Base-by-base conservation (phyloP, 2,113 vertebrate species). In the Lucifuga dentata region DNA sequence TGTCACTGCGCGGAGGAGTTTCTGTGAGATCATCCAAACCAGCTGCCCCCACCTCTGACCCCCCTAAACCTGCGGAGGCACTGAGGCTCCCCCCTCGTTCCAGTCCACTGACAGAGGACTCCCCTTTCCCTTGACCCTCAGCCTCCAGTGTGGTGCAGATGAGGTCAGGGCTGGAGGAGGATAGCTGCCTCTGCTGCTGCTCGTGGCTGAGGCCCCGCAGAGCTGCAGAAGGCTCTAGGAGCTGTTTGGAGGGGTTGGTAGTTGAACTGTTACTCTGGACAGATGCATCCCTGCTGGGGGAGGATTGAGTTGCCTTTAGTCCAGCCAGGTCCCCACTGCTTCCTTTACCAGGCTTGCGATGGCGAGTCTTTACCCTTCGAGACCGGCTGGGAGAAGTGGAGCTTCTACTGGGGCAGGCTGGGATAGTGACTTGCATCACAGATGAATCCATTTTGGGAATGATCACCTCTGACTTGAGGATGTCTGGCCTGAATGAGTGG, bases 391-490 rank as follows among this genome's bases (percentile, higher is more conserved):
- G 96, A 2, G 95, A 97, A 0, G 96, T 95, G 70, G 96, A 94
- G 11, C 91, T 92, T 74, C 95, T 94, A 85, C 94, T 95, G 40
- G 91, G 80, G 80, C 95, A 96, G 16, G 94, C 89, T 0, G 96
- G 95, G 64, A 96, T 94, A 12, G 96, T 94, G 43, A 97, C 95
- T 85, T 96, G 95, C 63, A 93, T 94, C 84, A 96, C 90, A 36
- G 94, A 94, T 11, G 95, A 94, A 51, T 98, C 97, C 90, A 97
- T 90, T 88, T 96, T 97, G 67, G 96, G 96, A 67, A 97, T 91
- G 86, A 96, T 95, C 71, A 97, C 93, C 86, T 98, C 97, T 5
- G 95, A 95, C 88, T 97, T 97, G 70, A 97, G 94, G 70, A 98
- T 94, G 89, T 98, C 97, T 26, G 96, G 96, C 86, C 97, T 98